phyloP scores from a whole-genome alignment of 53 echinoderm and acorn worm species.

The Paracentrotus lividus region DNA sequence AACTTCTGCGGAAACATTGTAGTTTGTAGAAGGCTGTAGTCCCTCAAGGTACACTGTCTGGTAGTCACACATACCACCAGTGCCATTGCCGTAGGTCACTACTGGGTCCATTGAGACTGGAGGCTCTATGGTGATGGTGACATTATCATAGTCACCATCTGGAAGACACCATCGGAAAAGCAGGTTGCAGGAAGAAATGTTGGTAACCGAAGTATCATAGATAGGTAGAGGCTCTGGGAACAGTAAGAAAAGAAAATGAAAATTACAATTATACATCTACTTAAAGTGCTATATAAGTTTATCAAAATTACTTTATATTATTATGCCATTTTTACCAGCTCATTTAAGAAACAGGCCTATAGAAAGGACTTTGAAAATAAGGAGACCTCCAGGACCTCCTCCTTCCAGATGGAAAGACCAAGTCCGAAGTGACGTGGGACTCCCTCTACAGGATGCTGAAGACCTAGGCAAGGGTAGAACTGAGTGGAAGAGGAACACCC shows the following conservation, averaged over 20 bases:
- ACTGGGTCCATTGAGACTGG: not conserved
- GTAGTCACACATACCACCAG: conserved; percentile 19
- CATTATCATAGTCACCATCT: conserved; percentile 42
- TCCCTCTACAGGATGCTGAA: no score
- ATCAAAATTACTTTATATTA: no score
- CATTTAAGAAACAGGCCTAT: no score
- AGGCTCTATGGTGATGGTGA: conserved; percentile 7
- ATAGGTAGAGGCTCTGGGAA: conserved; percentile 35
- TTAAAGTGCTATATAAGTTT: no score
- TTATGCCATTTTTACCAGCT: no score
- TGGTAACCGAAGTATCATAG: not conserved
- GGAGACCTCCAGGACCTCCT: no score
- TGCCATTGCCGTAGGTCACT: not conserved
- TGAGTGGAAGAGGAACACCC: no score
- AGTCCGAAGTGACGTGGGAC: no score
- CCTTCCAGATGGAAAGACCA: no score
- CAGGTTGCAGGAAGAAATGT: conserved; percentile 49
- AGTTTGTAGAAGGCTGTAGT: not conserved
- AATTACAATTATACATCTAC: not conserved
- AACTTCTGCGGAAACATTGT: conserved; percentile 33
- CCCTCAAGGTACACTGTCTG: not conserved
- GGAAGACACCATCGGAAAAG: conserved; percentile 54
- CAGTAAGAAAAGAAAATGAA: no score
- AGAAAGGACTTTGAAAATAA: no score
- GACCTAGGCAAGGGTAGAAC: no score